Evolutionary conservation across 2,797 vertebrate species (phyloP), one percentile per base, ranked within the genome.

Genomic region (Takifugu ocellatus): DNA sequence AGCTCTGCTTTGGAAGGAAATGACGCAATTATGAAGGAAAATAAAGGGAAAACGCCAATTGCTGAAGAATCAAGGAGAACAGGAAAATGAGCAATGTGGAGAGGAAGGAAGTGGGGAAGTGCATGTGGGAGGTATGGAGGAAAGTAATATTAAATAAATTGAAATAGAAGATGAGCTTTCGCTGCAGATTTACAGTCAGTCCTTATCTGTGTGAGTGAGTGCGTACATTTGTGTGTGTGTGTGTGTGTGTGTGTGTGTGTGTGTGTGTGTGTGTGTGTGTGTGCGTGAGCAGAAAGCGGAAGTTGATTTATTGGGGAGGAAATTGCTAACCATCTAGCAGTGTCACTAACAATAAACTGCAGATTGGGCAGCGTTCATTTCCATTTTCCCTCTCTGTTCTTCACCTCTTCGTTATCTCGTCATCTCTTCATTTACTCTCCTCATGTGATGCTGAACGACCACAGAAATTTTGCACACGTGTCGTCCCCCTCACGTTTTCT

Each of bases 291-390:
- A 78, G 70, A 88, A 79, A 79, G 63, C 70, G 83, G 66, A 59
- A 65, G 70, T 78, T 88, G 90, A 90, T 91, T 92, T 90, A 91
- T 90, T 89, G 85, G 78, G 81, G 82, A 89, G 89, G 90, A 92
- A 91, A 92, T 92, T 91, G 88, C 89, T 81, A 87, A 88, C 77
- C 86, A 90, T 91, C 86, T 78, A 79, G 74, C 81, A 77, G 82
- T 84, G 83, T 89, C 83, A 84, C 77, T 83, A 79, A 86, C 77
- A 63, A 82, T 88, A 90, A 39, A 39, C 36, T 39, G 10, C 87
- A 87, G 89, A 90, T 89, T 83, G 80, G 72, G 73, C 43, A 49
- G 55, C 63, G 59, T 81, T 84, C 79, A 87, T 90, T 89, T 88
- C 78, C 84, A 88, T 88, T 85, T 85, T 72, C 67, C 75, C 70